Evolutionary conservation across 2,888 invertebrate genomes (phyloP), one percentile per base, ranked within the genome.

Genomic region (Heliconius sara): DNA sequence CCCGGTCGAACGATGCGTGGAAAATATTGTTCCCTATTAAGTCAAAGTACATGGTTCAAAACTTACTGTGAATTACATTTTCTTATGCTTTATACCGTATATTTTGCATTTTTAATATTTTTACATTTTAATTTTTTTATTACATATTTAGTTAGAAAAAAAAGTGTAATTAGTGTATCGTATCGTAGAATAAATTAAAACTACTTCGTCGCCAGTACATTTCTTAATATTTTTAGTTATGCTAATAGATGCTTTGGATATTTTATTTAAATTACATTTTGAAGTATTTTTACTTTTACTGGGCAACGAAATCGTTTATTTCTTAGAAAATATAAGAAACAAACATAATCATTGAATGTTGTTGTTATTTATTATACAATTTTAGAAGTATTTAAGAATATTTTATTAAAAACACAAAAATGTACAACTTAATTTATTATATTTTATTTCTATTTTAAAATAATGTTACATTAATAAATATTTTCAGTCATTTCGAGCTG

Each of bases 1-100:
- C 98, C 98, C 98, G 97, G 98, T 94, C 94, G 93, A 91, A 98
- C 0, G 30, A 13, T 22, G 0, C 1, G 30, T 65, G 12, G 30
- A 76, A 76, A 76, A 30, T 66, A 13, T 52, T 66, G 16, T 66
- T 76, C 43, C 27, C 22, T 66, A 76, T 30, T 22, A 27, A 52
- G 7, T 10, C 10, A 22, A 22, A 66, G 30, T 30, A 47, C 22
- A 22, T 39, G 9, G 52, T 76, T 76, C 66, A 65, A 76, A 76
- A 47, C 47, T 27, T n/a, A 75, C 3, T 9, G n/a, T 10, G 30
- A 12, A 5, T 34, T 30, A 34, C 63, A 65, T 60, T n/a, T 65
- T 27, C n/a, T 65, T 65, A 12, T 27, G 13, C 27, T 25, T 25
- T 25, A 16, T 5, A 27, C 4, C 5, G 1, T 63, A 10, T 25